A percentile compares a stretch with the other conserved stretches of the same genome.
Conservation (phyloP, 64 coral and sea anemone genomes). For the Montipora capricornis region DNA sequence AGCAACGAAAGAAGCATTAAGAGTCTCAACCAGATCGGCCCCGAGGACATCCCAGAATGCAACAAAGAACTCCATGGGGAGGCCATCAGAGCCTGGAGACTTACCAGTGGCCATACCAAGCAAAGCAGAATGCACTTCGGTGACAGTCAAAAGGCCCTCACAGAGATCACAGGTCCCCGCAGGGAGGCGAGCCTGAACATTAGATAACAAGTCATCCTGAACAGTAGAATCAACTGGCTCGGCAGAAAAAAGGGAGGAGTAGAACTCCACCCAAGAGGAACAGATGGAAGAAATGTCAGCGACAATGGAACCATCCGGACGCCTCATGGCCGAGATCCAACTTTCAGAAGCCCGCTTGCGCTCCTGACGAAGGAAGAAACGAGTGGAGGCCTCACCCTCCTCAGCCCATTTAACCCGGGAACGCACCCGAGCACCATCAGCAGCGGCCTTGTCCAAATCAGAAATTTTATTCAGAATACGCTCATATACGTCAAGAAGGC, state of each 20-base stretch:
- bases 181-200: neutral
- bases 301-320: neutral
- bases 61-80: neutral
- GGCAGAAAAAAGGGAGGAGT: neutral
- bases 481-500: neutral
- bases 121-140: too few species aligned
- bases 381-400: conserved; percentile 16
- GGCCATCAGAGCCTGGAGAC: neutral
- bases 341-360: neutral
- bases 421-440: conserved; percentile 5
- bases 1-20: too few species aligned
- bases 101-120: neutral
- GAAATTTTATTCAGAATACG: neutral
- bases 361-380: conserved; percentile 24
- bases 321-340: neutral
- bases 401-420: conserved; percentile 30
- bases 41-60: neutral
- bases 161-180: neutral
- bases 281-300: neutral
- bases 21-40: too few species aligned
- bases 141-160: too few species aligned
- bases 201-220: neutral
- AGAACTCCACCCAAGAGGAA: neutral
- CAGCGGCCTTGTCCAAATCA: neutral
- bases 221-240: neutral